Base-by-base conservation (phyloP, 2,888 invertebrate species). In the Lithodes maja region DNA sequence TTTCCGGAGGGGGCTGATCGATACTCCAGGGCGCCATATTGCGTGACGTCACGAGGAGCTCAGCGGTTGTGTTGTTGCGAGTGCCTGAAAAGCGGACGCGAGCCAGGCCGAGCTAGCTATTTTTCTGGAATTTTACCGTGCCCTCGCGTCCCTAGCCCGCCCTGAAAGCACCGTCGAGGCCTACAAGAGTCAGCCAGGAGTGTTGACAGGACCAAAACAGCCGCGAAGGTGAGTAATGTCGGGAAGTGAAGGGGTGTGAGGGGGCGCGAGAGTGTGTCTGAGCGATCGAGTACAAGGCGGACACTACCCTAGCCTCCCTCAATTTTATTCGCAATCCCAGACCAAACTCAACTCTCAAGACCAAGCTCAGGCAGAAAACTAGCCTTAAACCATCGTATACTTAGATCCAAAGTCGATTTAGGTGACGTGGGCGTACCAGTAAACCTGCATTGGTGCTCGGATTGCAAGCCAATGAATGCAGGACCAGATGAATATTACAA, bases 31-130 rank as follows among this genome's bases (percentile, higher is more conserved):
- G 52, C 83, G 87, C 87, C 87, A 87, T 87, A 75, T 82, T 87
- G 82, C 15, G 81, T 83, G 87, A 87, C 87, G 87, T 87, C 87
- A 87, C 83, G 87, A 80, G 83, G 82, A 82, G 83, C 83, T 68
- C 77, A 82, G 83, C 68, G 82, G 82, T 87, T 87, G 87, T 87
- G 87, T 87, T 87, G 87, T 87, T 83, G 83, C 81, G 83, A 75
- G 87, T 83, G 87, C 81, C 82, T 68, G 82, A 15, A 75, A 33
- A 77, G 17, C 75, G 78, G 83, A 83, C 83, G 77, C 87, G 71
- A 71, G 71, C 80, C 12, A 80, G 80, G 71, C 69, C 53, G 80
- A 71, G 80, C 50, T 49, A 3, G 5, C 7, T 12, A 61, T 61
- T 61, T 7, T 61, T 61, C 7, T 61, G 61, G 61, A 61, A 61